phyloP scores from a whole-genome alignment of 2,113 vertebrate genomes.

The Camelus bactrianus region DNA sequence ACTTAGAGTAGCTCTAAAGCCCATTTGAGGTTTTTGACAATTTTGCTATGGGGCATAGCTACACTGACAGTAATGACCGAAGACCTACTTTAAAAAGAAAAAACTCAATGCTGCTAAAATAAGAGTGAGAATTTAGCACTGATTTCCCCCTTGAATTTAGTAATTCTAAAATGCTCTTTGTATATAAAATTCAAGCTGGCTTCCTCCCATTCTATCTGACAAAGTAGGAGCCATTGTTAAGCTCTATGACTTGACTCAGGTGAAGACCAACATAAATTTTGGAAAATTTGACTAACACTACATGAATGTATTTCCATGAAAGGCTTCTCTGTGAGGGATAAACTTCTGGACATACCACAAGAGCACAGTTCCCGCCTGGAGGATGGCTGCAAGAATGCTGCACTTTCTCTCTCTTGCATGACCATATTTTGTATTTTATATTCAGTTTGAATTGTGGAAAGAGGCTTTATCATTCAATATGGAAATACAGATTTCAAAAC shows the following conservation, averaged over 20 bases:
- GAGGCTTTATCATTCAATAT: neutral
- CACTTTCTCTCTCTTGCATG: neutral
- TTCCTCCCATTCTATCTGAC: neutral
- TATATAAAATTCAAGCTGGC: slow-evolving; percentile 18
- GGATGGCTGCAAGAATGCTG: neutral
- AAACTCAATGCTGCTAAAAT: slow-evolving; percentile 30
- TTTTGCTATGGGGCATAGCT: slow-evolving; percentile 37
- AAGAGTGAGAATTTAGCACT: slow-evolving; percentile 27
- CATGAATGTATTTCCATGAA: neutral
- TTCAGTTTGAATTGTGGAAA: slow-evolving; percentile 35
- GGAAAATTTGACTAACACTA: neutral
- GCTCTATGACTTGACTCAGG: neutral
- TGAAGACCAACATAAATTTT: neutral
- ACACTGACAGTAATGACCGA: neutral
- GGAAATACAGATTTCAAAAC: slow-evolving; percentile 57
- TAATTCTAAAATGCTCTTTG: neutral
- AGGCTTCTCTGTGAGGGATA: neutral
- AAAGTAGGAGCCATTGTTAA: neutral
- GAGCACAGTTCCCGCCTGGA: neutral
- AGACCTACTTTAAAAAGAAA: slow-evolving; percentile 39
- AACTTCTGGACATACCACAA: neutral
- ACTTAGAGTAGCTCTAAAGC: slow-evolving; percentile 58
- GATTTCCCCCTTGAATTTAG: neutral
- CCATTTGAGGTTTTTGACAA: slow-evolving; percentile 47
- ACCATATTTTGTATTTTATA: slow-evolving; percentile 37